These are phyloP conservation scores for Operophtera brumata DNA, from an alignment of 2,888 invertebrate species.

Conservation along the genomic window DNA sequence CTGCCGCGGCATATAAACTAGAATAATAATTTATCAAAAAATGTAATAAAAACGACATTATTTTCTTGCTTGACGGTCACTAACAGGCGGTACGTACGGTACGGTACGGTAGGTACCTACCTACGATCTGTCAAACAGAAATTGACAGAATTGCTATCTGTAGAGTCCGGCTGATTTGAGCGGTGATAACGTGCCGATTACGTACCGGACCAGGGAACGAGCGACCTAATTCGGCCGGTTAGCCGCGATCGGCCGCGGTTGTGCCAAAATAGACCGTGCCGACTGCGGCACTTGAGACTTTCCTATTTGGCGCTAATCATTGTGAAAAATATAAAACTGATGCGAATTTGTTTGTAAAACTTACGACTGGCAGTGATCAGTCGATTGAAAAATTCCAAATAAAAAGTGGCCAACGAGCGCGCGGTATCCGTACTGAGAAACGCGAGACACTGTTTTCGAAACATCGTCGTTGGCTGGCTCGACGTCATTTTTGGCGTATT, in stretches of 20 bases:
- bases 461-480: conserved; percentile 70
- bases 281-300: conserved; percentile 65
- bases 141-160: conserved; percentile 77
- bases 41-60: conserved; percentile 81
- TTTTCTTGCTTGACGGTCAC: conserved; percentile 73
- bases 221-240: conserved; percentile 58
- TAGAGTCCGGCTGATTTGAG: conserved; percentile 52
- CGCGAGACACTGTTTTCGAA: conserved; percentile 79
- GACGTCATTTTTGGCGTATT: conserved; percentile 81
- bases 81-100: conserved; percentile 12
- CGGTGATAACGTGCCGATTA: conserved; percentile 30
- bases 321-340: conserved; percentile 76
- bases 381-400: conserved; percentile 84
- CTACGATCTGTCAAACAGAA: background rate
- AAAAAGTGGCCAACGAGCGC: conserved; percentile 66
- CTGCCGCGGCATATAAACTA: conserved; percentile 70
- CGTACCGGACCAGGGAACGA: conserved; percentile 29
- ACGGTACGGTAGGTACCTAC: too few species aligned
- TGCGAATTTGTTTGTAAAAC: conserved; percentile 76
- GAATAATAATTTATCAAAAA: conserved; percentile 80
- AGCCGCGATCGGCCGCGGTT: conserved; percentile 32
- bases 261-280: conserved; percentile 58
- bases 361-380: conserved; percentile 72
- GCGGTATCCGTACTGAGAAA: conserved; percentile 68
- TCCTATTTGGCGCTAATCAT: conserved; percentile 70